Evolutionary conservation across 2,113 vertebrate genomes (phyloP).

Genomic region (Malurus elegans): DNA sequence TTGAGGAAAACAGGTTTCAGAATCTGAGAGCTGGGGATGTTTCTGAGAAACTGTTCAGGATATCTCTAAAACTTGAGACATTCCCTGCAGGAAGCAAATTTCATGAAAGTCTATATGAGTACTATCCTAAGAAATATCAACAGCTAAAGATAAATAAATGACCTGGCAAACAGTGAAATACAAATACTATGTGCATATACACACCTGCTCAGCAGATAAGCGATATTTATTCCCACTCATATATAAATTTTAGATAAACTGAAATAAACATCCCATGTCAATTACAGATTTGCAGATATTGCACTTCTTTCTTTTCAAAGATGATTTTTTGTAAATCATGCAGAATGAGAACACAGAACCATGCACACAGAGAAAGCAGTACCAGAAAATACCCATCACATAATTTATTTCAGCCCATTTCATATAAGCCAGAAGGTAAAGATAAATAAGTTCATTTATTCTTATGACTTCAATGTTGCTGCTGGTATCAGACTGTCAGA

Average conservation of each 20-base stretch:
- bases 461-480: not conserved
- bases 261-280: not conserved
- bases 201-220: not conserved
- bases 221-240: not conserved
- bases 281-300: conserved; percentile 10
- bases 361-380: not conserved
- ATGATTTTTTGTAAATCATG: not conserved
- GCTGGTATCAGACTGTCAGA: not conserved
- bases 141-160: not conserved
- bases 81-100: not conserved
- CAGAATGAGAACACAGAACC: not conserved
- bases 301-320: not conserved
- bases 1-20: not conserved
- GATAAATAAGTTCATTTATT: not conserved
- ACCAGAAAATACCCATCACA: not conserved
- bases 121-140: not conserved
- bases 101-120: not conserved
- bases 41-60: not conserved
- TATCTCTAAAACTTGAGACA: not conserved
- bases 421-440: not conserved
- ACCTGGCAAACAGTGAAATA: not conserved
- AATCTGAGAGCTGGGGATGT: not conserved
- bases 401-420: not conserved
- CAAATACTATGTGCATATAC: not conserved
- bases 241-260: conserved; percentile 2